Evolutionary conservation across 2,113 vertebrate genomes (phyloP), one percentile per base, ranked within the genome.

Genomic region (Penelope pileata): DNA sequence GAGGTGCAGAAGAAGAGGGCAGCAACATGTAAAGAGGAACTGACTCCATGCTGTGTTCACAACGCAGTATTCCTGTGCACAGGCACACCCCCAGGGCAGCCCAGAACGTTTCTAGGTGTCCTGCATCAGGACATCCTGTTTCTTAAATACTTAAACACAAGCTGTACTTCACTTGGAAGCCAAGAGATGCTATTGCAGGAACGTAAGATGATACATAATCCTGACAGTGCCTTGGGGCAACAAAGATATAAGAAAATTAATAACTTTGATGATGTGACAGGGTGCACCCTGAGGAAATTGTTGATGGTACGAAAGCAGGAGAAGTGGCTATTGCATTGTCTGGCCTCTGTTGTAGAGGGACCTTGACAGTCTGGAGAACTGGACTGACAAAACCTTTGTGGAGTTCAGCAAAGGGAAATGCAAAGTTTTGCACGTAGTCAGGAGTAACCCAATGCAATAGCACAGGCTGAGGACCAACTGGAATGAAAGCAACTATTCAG

Each of bases 31-130:
- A 58, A 69, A 93, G 58, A 76, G 56, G 58, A 76, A 27, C 17
- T 48, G 32, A 62, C 53, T 91, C 15, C 19, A 29, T 51, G 5
- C 7, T 0, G 0, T 48, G 17, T 50, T 80, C 45, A 74, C 30
- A 79, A 9, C 30, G 30, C 3, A 67, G 18, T 64, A 60, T 64
- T 91, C n/a, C 53, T 68, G 51, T 17, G 7, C 16, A 67, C 27
- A 75, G 48, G n/a, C 18, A 58, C 13, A 50, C 48, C 30, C 29
- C 45, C 0, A 0, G 62, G 62, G 59, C 12, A 21, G 18, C 21
- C n/a, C 43, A 51, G 23, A 66, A 18, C 59, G 6, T 9, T 92
- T 82, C 67, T 73, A 66, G 32, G 22, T 11, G 13, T 60, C 42
- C 42, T 62, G 24, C 8, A 1, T 67, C 34, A 83, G 38, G 21